Base-by-base conservation (phyloP, 1,140 invertebrate genomes). In the Drosophila varians region DNA sequence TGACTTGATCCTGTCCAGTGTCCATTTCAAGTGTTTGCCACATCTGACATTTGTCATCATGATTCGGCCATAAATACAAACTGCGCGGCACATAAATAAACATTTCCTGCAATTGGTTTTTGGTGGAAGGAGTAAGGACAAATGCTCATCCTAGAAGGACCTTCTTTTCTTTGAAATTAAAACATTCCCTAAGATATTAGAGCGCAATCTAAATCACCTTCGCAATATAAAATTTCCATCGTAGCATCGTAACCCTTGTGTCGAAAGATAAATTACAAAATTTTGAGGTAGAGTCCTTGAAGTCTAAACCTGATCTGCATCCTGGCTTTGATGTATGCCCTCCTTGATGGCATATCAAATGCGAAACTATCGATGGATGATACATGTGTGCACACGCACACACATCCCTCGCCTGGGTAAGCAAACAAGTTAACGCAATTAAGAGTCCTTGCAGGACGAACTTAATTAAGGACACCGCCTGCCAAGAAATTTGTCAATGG, bases 1-100 rank as follows among this genome's bases (percentile, higher is more conserved):
- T 73, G 53, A 60, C 54, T 76, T 45, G 9, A n/a, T n/a, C n/a
- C n/a, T n/a, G 28, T 2, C 12, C 6, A 19, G 51, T 87, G 69
- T 82, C 77, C 57, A 75, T 65, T 77, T 87, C 74, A 80, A 87
- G 82, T 87, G 82, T 74, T 77, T 87, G 77, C 73, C 77, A 71
- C 77, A 77, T 66, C 64, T 82, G 82, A 87, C 82, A 87, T 87
- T 87, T 87, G 82, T 87, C 82, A 87, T 87, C 77, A 82, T 87
- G 82, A 87, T 87, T 83, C 61, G 83, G 61, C 82, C 83, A 87
- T 87, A 87, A 87, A 87, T 87, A 88, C 82, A 87, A 87, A 87
- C 83, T 87, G 82, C 74, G 73, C 42, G 19, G 74, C 48, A 53
- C 62, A 84, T 86, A 84, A 84, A 84, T 76, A 84, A 84, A 77